Conservation (phyloP, 2,888 invertebrate species). For the Mycalesis mineus region DNA sequence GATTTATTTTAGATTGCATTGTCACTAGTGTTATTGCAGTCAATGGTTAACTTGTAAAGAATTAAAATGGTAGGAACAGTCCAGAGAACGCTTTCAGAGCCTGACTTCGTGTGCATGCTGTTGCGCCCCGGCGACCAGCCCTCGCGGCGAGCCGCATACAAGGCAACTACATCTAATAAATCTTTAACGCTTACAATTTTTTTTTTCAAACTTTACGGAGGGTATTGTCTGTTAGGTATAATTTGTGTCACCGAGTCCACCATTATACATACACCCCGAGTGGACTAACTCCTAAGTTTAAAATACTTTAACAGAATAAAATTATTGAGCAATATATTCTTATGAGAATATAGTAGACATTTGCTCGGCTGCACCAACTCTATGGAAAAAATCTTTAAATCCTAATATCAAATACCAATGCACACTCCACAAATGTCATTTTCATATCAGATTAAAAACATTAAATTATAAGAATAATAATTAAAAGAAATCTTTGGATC, state of each 20-base stretch:
- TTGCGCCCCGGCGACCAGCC: slow-evolving; percentile 59
- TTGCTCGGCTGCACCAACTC: slow-evolving; percentile 77
- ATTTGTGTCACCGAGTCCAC: slow-evolving; percentile 65
- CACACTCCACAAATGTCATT: slow-evolving; percentile 75
- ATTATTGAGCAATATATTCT: slow-evolving; percentile 77
- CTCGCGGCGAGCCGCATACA: slow-evolving; percentile 56
- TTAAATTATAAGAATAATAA: slow-evolving; percentile 50
- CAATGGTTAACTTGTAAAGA: too few species aligned
- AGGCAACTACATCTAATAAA: slow-evolving; percentile 73
- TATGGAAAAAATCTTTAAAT: slow-evolving; percentile 66
- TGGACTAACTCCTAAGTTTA: slow-evolving; percentile 68
- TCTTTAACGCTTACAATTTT: slow-evolving; percentile 64
- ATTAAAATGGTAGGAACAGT: too few species aligned
- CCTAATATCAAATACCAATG: slow-evolving; percentile 73
- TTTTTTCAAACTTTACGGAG: slow-evolving; percentile 69
- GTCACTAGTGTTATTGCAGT: too few species aligned
- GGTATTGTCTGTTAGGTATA: slow-evolving; percentile 77
- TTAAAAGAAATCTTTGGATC: slow-evolving; percentile 75
- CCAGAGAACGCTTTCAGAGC: slow-evolving; percentile 52
- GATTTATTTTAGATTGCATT: too few species aligned
- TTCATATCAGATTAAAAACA: slow-evolving; percentile 56
- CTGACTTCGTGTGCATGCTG: slow-evolving; percentile 50
- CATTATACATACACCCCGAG: slow-evolving; percentile 58
- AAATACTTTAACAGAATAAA: slow-evolving; percentile 76
- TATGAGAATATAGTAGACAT: slow-evolving; percentile 76